phyloP scores from a whole-genome alignment of 2,113 vertebrate species.

The Ammodytes dubius region DNA sequence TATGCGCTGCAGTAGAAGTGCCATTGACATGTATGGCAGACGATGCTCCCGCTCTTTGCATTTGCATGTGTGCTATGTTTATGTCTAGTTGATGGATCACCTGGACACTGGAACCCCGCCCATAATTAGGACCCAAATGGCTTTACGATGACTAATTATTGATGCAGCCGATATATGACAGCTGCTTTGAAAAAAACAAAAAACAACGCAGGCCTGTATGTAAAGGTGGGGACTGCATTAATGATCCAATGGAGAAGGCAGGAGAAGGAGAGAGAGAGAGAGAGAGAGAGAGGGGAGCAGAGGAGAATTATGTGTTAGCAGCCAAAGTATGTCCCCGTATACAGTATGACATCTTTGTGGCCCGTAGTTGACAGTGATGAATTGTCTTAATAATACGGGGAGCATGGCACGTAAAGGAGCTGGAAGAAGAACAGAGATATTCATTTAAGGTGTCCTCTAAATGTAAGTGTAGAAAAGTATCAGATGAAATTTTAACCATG shows the following conservation, averaged over 20 bases:
- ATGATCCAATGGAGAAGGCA: slow-evolving; percentile 37
- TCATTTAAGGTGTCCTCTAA: slow-evolving; percentile 13
- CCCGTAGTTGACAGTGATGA: slow-evolving; percentile 65
- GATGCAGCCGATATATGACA: slow-evolving; percentile 71
- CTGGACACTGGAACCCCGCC: slow-evolving; percentile 31
- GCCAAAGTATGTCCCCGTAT: not conserved
- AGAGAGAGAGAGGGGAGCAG: slow-evolving; percentile 7
- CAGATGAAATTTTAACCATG: slow-evolving; percentile 2
- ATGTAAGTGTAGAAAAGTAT: not conserved
- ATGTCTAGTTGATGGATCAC: slow-evolving; percentile 68
- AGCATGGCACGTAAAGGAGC: slow-evolving; percentile 16
- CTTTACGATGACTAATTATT: slow-evolving; percentile 76
- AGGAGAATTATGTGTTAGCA: slow-evolving; percentile 4
- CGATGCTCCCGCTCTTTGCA: slow-evolving; percentile 11
- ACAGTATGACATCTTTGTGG: not conserved
- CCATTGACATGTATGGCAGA: slow-evolving; percentile 11
- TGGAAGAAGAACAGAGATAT: slow-evolving; percentile 12
- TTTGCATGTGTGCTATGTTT: slow-evolving; percentile 49
- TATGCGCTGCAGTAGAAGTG: not conserved
- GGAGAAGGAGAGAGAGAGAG: slow-evolving; percentile 23
- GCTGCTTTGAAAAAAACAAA: slow-evolving; percentile 65
- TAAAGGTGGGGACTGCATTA: slow-evolving; percentile 41
- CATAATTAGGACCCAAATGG: slow-evolving; percentile 75
- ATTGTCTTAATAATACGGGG: slow-evolving; percentile 49
- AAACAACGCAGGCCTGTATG: slow-evolving; percentile 42